Evolutionary conservation across 1,140 invertebrate genomes (phyloP), one percentile per base, ranked within the genome.

Genomic region (Pseudomyrmex cubaensis): DNA sequence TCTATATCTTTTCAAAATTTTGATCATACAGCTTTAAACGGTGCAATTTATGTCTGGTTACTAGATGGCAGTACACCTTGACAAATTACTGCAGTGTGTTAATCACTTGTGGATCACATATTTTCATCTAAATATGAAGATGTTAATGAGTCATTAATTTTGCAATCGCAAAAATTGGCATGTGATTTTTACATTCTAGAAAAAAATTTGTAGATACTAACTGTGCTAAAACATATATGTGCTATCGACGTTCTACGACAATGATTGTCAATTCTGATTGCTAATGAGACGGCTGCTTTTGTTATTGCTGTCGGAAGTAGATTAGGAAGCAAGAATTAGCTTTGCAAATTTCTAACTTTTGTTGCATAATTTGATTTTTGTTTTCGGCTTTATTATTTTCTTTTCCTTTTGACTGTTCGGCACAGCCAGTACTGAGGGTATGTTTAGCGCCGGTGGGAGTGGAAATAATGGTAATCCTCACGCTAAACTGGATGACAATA

Each of bases 401-500:
- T 91, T 90, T 89, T 89, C 88, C 82, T 92, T 90, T 86, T 92
- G 84, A 83, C 92, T 90, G 88, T 91, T 85, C 92, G 89, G 91
- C 90, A 91, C 92, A 94, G 93, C 92, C 87, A 93, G 91, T 92
- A 92, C 92, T 92, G 93, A 94, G 91, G 91, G 92, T 91, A 91
- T 94, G 88, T 94, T 93, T 93, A 90, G 91, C 89, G 90, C 92
- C 89, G 91, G 92, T 89, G 93, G 91, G 86, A 90, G 88, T 82
- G 89, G 90, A 86, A 90, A 90, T 88, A 91, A 88, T 91, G 91
- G 90, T 92, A 93, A 93, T 87, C 89, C 92, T 75, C 92, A 92
- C 80, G 88, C 88, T 86, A 94, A 94, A 91, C 90, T 94, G 90
- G 93, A 94, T 85, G 93, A 94, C 84, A 93, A 91, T 93, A 94